These are phyloP conservation scores for Pelvicachromis taeniatus DNA, from an alignment of 2,113 vertebrate genomes.

Conservation along the genomic window DNA sequence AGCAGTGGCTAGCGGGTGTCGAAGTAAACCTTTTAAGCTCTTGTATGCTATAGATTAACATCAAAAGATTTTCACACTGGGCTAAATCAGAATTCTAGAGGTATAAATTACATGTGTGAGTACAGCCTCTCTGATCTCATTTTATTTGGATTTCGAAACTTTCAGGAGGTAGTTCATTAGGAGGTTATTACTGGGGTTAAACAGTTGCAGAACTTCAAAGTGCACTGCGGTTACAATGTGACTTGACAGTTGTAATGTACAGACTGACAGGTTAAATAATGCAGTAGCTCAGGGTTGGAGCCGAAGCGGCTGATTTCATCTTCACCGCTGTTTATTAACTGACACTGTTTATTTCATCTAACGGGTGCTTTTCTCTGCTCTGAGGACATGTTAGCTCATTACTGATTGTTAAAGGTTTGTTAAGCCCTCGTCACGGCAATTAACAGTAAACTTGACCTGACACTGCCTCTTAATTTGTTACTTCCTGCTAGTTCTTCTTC, in stretches of 20 bases:
- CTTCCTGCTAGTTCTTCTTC: constrained; percentile 31
- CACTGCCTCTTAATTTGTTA: constrained; percentile 45
- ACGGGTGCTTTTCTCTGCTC: constrained; percentile 35
- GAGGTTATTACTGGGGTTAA: background rate
- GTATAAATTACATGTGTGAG: background rate
- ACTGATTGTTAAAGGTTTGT: constrained; percentile 52
- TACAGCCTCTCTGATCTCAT: background rate
- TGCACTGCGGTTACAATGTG: background rate
- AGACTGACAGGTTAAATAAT: constrained; percentile 23
- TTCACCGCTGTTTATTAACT: constrained; percentile 41
- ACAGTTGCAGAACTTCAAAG: background rate
- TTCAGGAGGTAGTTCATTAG: background rate
- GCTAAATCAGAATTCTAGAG: background rate
- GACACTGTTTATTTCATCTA: constrained; percentile 53
- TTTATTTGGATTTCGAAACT: background rate
- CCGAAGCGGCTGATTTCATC: constrained; percentile 24
- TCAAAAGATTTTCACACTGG: background rate
- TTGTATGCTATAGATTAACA: background rate
- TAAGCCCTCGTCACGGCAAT: constrained; percentile 54
- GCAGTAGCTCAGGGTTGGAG: background rate
- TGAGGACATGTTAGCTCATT: constrained; percentile 60
- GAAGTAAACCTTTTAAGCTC: background rate
- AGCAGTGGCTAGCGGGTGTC: background rate
- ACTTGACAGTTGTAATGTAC: background rate
- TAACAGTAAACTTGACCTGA: constrained; percentile 59